A percentile compares a stretch with the other conserved stretches of the same genome.
Conservation (phyloP, 2,797 vertebrate genomes). For the Threskiornis aethiopicus region DNA sequence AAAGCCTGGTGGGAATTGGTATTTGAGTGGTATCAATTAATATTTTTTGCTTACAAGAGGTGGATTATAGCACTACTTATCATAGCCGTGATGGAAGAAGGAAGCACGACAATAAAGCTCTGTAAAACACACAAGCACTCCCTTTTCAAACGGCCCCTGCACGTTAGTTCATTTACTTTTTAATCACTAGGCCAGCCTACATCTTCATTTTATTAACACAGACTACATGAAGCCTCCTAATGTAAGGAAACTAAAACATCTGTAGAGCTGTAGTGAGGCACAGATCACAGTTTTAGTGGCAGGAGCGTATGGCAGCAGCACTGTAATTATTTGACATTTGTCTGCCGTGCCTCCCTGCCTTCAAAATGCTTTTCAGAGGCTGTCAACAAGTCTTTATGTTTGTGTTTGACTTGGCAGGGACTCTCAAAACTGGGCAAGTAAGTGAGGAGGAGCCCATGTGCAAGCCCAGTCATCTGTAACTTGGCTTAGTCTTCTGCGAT, state of each 20-base stretch:
- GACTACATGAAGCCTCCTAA: not conserved
- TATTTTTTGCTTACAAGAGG: not conserved
- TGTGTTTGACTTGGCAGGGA: conserved; percentile 49
- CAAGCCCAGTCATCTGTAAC: conserved; percentile 23
- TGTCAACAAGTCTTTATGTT: conserved; percentile 11
- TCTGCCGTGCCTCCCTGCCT: not conserved
- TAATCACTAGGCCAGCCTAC: not conserved
- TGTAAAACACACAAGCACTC: not conserved
- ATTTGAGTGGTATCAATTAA: not conserved
- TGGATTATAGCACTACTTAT: not conserved
- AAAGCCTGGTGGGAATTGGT: not conserved
- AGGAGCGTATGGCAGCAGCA: not conserved
- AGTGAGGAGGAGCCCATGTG: not conserved
- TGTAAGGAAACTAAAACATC: not conserved
- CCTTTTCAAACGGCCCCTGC: not conserved
- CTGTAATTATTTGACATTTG: not conserved
- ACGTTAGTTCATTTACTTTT: not conserved
- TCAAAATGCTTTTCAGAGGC: conserved; percentile 11
- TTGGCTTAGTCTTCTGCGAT: not conserved
- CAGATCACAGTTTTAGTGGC: not conserved
- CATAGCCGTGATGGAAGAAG: not conserved
- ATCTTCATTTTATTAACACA: not conserved
- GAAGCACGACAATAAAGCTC: not conserved
- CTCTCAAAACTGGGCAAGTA: not conserved
- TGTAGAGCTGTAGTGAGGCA: not conserved